Evolutionary conservation across 2,113 vertebrate species (phyloP).

Genomic region (Isichthys henryi): DNA sequence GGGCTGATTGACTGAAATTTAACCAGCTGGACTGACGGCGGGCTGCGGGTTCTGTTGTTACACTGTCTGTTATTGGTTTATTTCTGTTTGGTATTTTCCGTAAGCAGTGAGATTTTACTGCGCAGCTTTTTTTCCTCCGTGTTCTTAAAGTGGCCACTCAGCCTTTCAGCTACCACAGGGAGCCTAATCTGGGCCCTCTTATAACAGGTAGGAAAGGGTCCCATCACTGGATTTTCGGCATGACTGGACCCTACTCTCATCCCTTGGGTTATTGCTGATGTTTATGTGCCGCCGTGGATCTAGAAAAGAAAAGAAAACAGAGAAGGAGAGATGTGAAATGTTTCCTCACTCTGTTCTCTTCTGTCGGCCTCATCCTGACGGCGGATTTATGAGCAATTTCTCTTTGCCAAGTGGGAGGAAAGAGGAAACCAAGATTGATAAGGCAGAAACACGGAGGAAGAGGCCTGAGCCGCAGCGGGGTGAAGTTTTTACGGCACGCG

Average conservation of each 20-base stretch:
- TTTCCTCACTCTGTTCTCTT: not conserved
- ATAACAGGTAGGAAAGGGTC: not conserved
- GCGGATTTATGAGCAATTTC: not conserved
- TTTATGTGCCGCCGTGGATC: not conserved
- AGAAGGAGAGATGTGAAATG: not conserved
- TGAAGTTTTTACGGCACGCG: not conserved
- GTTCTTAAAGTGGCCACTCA: not conserved
- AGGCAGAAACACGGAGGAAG: not conserved
- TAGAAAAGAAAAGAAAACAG: not conserved
- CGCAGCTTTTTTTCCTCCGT: not conserved
- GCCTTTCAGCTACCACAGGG: not conserved
- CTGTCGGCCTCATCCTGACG: not conserved
- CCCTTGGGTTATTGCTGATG: not conserved
- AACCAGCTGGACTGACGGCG: not conserved
- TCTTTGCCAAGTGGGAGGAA: not conserved
- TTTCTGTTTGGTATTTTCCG: constrained; percentile 6
- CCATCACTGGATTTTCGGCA: not conserved
- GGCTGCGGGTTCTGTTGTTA: not conserved
- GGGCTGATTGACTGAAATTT: not conserved
- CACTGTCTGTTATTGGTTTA: constrained; percentile 9
- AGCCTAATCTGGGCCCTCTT: not conserved
- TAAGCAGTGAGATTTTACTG: not conserved
- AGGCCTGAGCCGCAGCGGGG: not conserved
- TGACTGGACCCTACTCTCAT: not conserved
- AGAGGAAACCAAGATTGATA: not conserved